Evolutionary conservation across 2,888 invertebrate species (phyloP), one percentile per base, ranked within the genome.

Genomic region (Drosophila ochracea): DNA sequence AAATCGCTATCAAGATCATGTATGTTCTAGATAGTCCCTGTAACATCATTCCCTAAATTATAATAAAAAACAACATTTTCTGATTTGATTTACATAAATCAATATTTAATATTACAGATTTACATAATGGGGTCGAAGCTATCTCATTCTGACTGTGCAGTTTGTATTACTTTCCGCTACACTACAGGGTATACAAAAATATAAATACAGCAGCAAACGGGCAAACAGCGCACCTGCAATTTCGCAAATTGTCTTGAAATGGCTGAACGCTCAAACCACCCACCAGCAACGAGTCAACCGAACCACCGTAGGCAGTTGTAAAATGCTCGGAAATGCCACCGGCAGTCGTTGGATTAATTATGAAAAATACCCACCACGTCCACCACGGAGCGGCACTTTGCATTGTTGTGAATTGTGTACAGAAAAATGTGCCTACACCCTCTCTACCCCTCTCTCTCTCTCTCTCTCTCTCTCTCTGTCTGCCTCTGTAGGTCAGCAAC

Each of bases 261-360:
- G 76, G 71, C 68, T 65, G 76, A 79, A 77, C 71, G 72, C 76
- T 81, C 52, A 55, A 54, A 21, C 5, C 35, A 35, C 10, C 35
- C 28, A 50, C 28, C 35, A 2, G 0, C 35, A 37, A 37, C 47
- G 16, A 25, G 47, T 25, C 47, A 47, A 47, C 47, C 47, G 47
- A 47, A 28, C 54, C 68, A 73, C 69, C 77, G 70, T 83, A 73
- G 71, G 72, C 50, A 82, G 68, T 68, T 76, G 75, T 68, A 55
- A 74, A 78, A 76, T 71, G 77, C 84, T 87, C 84, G 87, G 89
- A 89, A 87, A 75, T 78, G 85, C 89, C 78, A 72, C 55, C 84
- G 78, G 88, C 85, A 89, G 82, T 86, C 80, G 89, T 89, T 82
- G 85, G 89, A 89, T 86, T 86, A 86, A 86, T 86, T 86, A 86